phyloP scores from a whole-genome alignment of 2,888 invertebrate species.

The Escarpia spicata region DNA sequence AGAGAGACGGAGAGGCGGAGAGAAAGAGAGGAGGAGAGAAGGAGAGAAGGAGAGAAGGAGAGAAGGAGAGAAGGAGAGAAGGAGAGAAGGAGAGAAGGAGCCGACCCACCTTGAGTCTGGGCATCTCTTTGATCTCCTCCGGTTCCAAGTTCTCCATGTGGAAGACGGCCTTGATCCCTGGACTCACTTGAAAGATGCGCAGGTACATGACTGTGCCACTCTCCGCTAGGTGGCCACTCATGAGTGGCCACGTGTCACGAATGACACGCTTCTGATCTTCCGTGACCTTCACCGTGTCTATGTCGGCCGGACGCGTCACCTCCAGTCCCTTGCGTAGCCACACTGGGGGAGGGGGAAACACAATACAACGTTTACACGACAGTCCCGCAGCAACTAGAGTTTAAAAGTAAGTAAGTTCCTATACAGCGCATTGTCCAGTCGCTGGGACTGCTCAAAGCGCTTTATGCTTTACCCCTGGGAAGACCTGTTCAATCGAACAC shows the following conservation, averaged over 20 bases:
- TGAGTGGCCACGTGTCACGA: neutral
- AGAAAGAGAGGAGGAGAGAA: neutral
- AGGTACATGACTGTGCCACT: neutral
- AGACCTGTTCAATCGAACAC: no score
- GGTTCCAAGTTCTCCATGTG: neutral
- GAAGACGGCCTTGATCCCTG: neutral
- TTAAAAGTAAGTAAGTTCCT: no score
- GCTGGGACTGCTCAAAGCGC: no score
- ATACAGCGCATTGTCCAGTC: no score
- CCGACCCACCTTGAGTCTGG: neutral
- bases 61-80: neutral
- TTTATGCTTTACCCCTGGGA: no score
- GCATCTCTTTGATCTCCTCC: neutral
- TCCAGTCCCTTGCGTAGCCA: neutral
- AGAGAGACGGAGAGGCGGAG: neutral
- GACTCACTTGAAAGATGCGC: conserved; percentile 4
- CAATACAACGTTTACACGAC: neutral
- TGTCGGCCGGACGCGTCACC: neutral
- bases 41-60: neutral
- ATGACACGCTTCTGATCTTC: neutral
- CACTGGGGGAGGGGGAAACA: neutral
- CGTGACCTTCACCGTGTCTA: conserved; percentile 10
- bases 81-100: neutral
- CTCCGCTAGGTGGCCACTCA: conserved; percentile 3
- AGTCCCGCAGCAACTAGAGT: neutral